Conservation (phyloP, 2,888 invertebrate genomes). For the Brachypterus glaber region DNA sequence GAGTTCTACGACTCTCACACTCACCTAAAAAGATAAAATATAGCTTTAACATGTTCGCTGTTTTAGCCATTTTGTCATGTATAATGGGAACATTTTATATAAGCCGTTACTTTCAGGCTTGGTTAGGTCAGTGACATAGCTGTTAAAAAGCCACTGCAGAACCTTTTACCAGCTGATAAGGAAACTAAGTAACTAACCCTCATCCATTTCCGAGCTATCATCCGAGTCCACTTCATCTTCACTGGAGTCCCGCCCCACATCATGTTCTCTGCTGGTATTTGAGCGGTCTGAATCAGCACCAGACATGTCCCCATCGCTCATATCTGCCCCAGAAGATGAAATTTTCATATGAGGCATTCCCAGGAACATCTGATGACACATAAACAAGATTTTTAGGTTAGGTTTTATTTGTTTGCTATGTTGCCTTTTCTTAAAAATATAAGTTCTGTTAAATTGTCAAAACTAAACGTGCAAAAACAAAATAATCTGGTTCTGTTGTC, state of each 20-base stretch:
- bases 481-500: no score
- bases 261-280: conserved; percentile 57
- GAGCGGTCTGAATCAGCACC: conserved; percentile 62
- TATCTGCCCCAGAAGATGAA: conserved; percentile 44
- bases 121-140: no score
- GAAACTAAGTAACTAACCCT: no score
- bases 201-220: conserved; percentile 86
- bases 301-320: conserved; percentile 57
- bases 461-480: no score
- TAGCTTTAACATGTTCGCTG: no score
- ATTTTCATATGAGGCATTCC: conserved; percentile 62
- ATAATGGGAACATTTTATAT: no score
- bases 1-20: conserved; percentile 72
- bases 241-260: conserved; percentile 57
- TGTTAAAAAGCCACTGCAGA: no score
- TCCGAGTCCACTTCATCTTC: conserved; percentile 77
- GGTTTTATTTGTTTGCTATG: neutral
- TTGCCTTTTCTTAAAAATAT: no score
- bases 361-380: neutral
- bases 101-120: no score
- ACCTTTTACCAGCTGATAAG: no score
- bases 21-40: conserved; percentile 48
- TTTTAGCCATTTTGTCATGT: no score
- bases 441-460: no score
- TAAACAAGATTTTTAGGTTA: neutral